phyloP scores from a whole-genome alignment of 2,888 invertebrate genomes.

The Congeria kusceri region DNA sequence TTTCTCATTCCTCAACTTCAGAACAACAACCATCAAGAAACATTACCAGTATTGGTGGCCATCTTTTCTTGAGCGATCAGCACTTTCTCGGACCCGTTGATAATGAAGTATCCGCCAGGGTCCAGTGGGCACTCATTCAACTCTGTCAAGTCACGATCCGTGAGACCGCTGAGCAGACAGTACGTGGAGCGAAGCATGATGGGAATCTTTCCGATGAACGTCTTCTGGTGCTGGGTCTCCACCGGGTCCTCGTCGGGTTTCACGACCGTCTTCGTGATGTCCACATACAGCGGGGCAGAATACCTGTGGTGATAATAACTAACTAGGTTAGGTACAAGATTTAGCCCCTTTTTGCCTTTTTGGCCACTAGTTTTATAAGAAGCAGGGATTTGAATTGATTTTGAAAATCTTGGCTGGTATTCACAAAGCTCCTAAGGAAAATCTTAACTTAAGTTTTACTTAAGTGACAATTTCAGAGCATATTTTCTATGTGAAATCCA shows the following conservation, averaged over 20 bases:
- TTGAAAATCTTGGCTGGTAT: no score
- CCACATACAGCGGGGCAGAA: slow-evolving; percentile 99
- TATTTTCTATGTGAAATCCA: no score
- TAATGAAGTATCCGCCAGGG: slow-evolving; percentile 99
- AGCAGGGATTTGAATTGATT: no score
- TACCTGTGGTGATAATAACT: slow-evolving; percentile 87
- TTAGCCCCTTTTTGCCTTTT: no score
- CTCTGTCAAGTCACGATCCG: slow-evolving; percentile 99
- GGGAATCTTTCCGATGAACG: slow-evolving; percentile 95
- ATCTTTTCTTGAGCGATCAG: slow-evolving; percentile 99
- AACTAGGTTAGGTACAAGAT: no score
- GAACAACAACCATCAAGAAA: not conserved
- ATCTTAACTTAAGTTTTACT: no score
- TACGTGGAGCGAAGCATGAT: slow-evolving; percentile 99
- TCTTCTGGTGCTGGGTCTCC: slow-evolving; percentile 90
- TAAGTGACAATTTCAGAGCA: no score
- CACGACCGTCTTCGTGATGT: slow-evolving; percentile 98
- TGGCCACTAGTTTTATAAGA: no score
- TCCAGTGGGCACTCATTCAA: slow-evolving; percentile 99
- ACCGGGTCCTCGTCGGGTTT: slow-evolving; percentile 94
- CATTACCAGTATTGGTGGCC: slow-evolving; percentile 96
- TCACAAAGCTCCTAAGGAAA: no score
- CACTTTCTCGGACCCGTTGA: slow-evolving; percentile 99
- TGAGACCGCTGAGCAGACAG: slow-evolving; percentile 96
- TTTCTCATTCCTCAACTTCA: not conserved